These are phyloP conservation scores for Drosophila austrosaltans DNA, from an alignment of 2,888 invertebrate species.

Conservation along the genomic window DNA sequence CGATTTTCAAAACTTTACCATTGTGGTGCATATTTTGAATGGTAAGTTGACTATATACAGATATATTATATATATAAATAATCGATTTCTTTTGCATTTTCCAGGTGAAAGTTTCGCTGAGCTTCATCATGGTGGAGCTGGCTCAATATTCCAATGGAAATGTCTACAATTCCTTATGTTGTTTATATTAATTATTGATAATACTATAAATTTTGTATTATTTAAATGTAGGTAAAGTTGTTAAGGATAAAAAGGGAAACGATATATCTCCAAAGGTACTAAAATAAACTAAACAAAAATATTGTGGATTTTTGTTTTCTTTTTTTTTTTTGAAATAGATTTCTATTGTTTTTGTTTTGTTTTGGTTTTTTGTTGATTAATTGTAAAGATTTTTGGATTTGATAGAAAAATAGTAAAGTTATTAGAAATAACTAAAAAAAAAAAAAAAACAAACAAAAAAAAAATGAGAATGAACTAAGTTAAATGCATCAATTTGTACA, in stretches of 20 bases:
- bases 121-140: constrained; percentile 85
- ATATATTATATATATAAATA: no score
- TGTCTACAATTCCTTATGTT: constrained; percentile 68
- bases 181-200: constrained; percentile 54
- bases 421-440: constrained; percentile 78
- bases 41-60: constrained; percentile 80
- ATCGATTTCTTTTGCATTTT: constrained; percentile 10
- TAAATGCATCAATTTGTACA: constrained; percentile 69
- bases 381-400: constrained; percentile 69
- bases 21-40: constrained; percentile 85
- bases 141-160: constrained; percentile 72
- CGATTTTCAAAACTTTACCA: constrained; percentile 84
- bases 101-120: constrained; percentile 87
- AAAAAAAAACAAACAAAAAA: constrained; percentile 40
- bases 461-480: constrained; percentile 41
- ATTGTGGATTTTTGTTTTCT: constrained; percentile 21
- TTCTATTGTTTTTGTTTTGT: constrained; percentile 59
- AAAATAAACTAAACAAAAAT: constrained; percentile 24
- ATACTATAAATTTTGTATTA: background rate
- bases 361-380: constrained; percentile 55
- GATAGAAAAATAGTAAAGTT: constrained; percentile 58
- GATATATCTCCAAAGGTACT: constrained; percentile 17
- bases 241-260: constrained; percentile 13
- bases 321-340: constrained; percentile 19
- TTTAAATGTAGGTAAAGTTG: constrained; percentile 14